Evolutionary conservation across 1,140 invertebrate genomes (phyloP), one percentile per base, ranked within the genome.

Genomic region (Ectropis grisescens): DNA sequence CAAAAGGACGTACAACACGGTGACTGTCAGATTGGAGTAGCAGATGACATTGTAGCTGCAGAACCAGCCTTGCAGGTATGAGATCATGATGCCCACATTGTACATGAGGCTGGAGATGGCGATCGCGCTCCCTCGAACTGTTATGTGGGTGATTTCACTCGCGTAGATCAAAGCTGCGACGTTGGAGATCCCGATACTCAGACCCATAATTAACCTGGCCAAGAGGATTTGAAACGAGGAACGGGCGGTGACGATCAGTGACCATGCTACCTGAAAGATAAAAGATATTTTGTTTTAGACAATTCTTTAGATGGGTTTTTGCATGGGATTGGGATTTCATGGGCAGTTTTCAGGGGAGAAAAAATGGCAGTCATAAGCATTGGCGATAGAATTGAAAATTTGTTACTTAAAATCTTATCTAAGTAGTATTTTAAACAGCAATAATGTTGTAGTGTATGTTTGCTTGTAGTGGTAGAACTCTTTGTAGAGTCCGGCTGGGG

Each of bases 241-340:
- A 19, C 37, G 43, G 1, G 44, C 40, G 0, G 45, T 41, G 4
- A 37, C 12, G 13, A 38, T 35, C 5, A 47, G n/a, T 0, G 41
- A 29, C 44, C 49, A 53, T 7, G 40, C 13, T 11, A 47, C 25
- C 49, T 52, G 43, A 28, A 45, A 51, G 31, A 27, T 24, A 37
- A 26, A 23, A 16, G 7, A n/a, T n/a, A n/a, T n/a, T n/a, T n/a
- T n/a, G n/a, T n/a, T n/a, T n/a, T n/a, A n/a, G n/a, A n/a, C n/a
- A n/a, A n/a, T n/a, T n/a, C n/a, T n/a, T n/a, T n/a, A n/a, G n/a
- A n/a, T n/a, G n/a, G n/a, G n/a, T n/a, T n/a, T n/a, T n/a, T n/a
- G n/a, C n/a, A n/a, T n/a, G n/a, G n/a, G n/a, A n/a, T n/a, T n/a
- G n/a, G n/a, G n/a, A n/a, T n/a, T n/a, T n/a, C n/a, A n/a, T n/a